phyloP scores from a whole-genome alignment of 1,140 invertebrate genomes.

The Papilio machaon region DNA sequence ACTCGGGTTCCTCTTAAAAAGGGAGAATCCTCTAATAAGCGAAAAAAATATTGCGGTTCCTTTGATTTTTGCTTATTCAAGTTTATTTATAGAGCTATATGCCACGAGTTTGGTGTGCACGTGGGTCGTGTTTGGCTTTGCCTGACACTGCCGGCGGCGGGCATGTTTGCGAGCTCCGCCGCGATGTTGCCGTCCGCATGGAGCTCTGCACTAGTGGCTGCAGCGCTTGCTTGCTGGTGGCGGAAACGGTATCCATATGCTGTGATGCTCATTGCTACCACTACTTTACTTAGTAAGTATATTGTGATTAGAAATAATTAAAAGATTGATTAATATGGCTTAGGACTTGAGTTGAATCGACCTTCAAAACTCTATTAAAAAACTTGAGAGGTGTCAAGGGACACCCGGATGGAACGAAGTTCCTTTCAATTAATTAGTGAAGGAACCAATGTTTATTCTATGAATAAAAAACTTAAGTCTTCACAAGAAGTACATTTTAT shows the following conservation, averaged over 20 bases:
- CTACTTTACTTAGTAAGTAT: slow-evolving; percentile 84
- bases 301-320: background rate
- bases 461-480: no score
- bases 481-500: no score
- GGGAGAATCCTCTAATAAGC: no score
- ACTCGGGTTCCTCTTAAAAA: no score
- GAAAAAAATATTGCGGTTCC: no score
- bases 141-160: slow-evolving; percentile 93
- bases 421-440: no score
- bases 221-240: slow-evolving; percentile 94
- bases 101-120: slow-evolving; percentile 94
- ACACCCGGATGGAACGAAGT: no score
- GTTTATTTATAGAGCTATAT: slow-evolving; percentile 87
- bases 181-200: slow-evolving; percentile 97
- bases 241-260: slow-evolving; percentile 89
- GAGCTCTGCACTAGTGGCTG: slow-evolving; percentile 91
- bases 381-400: no score
- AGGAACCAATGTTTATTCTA: no score
- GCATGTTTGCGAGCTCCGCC: slow-evolving; percentile 94
- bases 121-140: slow-evolving; percentile 92
- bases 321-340: background rate
- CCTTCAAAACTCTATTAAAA: no score
- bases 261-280: slow-evolving; percentile 91
- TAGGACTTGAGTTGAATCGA: no score
- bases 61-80: no score